Evolutionary conservation across 2,113 vertebrate species (phyloP).

Genomic region (Festucalex cinctus): DNA sequence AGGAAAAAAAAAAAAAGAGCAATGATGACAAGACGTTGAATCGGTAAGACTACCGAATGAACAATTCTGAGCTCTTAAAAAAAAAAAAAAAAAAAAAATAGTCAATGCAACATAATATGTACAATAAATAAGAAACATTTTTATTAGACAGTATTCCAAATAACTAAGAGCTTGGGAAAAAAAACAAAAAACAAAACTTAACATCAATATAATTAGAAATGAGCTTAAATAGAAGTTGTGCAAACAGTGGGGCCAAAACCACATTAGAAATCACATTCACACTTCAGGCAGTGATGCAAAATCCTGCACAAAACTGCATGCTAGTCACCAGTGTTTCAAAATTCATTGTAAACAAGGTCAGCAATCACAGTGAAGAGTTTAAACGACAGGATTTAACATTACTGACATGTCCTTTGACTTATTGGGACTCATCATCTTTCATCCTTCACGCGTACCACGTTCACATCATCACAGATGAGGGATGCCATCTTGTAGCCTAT

Average conservation of each 20-base stretch:
- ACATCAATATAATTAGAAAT: slow-evolving; percentile 7
- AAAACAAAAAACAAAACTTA: slow-evolving; percentile 32
- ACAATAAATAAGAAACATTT: slow-evolving; percentile 21
- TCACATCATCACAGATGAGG: neutral
- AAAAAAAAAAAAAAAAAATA: too few species aligned
- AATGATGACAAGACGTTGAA: too few species aligned
- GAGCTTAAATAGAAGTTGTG: neutral
- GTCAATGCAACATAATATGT: neutral
- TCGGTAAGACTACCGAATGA: too few species aligned
- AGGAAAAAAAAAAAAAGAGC: too few species aligned
- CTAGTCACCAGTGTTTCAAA: neutral
- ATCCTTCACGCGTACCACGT: slow-evolving; percentile 6
- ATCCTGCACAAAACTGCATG: slow-evolving; percentile 7
- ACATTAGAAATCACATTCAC: neutral
- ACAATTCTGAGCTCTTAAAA: too few species aligned
- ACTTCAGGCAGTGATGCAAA: slow-evolving; percentile 12
- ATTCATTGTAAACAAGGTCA: neutral
- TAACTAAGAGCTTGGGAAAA: slow-evolving; percentile 26
- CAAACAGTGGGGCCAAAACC: neutral
- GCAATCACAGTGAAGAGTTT: neutral
- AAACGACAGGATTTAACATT: slow-evolving; percentile 12
- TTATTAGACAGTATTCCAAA: slow-evolving; percentile 50
- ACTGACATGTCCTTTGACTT: slow-evolving; percentile 25
- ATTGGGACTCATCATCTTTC: slow-evolving; percentile 18
- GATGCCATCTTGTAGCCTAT: neutral